These are phyloP conservation scores for Tachysurus vachellii DNA, from an alignment of 2,113 vertebrate species.

Conservation along the genomic window DNA sequence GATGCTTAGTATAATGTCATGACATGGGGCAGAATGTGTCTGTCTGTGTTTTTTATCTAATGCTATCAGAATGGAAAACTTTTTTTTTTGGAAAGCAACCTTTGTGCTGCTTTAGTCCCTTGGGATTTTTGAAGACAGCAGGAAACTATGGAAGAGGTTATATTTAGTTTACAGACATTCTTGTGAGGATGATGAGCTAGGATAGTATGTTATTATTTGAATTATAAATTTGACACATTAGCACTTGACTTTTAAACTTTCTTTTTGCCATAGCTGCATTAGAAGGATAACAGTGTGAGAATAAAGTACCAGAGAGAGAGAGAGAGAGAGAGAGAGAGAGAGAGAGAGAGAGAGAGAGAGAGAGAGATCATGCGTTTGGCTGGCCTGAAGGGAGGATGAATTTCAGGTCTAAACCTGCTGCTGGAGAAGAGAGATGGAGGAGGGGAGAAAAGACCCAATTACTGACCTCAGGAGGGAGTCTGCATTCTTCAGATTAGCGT, in stretches of 20 bases:
- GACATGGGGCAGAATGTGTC: neutral
- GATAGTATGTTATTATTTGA: neutral
- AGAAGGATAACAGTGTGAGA: conserved; percentile 30
- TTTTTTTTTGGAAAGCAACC: neutral
- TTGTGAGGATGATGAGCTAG: neutral
- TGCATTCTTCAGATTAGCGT: conserved; percentile 86
- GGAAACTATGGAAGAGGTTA: neutral
- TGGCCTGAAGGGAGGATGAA: conserved; percentile 74
- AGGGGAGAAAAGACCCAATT: conserved; percentile 73
- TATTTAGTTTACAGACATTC: conserved; percentile 8
- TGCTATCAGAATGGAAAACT: neutral
- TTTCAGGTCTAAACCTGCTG: conserved; percentile 87
- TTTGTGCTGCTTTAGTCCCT: neutral
- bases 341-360: conserved; percentile 59
- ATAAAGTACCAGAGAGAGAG: conserved; percentile 63
- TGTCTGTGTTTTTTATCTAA: conserved; percentile 11
- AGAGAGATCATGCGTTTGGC: conserved; percentile 73
- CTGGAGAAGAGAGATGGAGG: conserved; percentile 67
- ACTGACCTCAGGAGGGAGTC: conserved; percentile 84
- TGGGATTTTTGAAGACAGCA: neutral
- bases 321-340: conserved; percentile 27
- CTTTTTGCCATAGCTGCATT: conserved; percentile 22
- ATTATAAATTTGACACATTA: neutral
- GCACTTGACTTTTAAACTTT: neutral
- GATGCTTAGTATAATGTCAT: neutral